Evolutionary conservation across 2,113 vertebrate species (phyloP).

Genomic region (Cynocephalus volans): DNA sequence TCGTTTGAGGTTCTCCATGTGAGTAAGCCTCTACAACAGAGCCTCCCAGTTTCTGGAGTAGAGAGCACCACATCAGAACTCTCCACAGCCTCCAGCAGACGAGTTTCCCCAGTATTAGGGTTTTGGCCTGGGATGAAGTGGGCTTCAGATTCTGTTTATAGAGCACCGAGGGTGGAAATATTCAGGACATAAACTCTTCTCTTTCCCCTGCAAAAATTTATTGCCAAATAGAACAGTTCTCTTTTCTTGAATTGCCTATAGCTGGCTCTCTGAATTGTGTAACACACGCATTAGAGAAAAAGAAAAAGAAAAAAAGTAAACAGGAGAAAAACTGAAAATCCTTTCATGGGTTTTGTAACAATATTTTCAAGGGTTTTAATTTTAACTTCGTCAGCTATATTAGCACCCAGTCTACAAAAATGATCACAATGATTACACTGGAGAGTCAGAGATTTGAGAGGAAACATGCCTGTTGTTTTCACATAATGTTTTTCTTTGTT

Average conservation of each 20-base stretch:
- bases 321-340: not conserved
- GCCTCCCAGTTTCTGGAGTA: no score
- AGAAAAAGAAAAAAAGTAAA: not conserved
- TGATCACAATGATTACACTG: not conserved
- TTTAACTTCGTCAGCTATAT: slow-evolving; percentile 15
- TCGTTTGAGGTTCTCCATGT: no score
- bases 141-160: no score
- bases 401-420: not conserved
- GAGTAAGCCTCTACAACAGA: no score
- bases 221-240: not conserved
- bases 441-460: not conserved
- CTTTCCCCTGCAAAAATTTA: no score
- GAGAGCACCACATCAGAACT: no score
- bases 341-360: not conserved
- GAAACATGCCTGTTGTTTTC: not conserved
- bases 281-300: not conserved
- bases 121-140: no score
- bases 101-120: no score
- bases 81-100: no score
- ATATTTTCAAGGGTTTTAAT: slow-evolving; percentile 45
- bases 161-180: no score
- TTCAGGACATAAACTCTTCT: no score
- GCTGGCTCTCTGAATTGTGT: not conserved
- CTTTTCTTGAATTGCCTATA: not conserved
- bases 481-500: not conserved